A percentile compares a stretch with the other conserved stretches of the same genome.
Conservation (phyloP, 2,888 invertebrate species). For the Synergus umbraculus region DNA sequence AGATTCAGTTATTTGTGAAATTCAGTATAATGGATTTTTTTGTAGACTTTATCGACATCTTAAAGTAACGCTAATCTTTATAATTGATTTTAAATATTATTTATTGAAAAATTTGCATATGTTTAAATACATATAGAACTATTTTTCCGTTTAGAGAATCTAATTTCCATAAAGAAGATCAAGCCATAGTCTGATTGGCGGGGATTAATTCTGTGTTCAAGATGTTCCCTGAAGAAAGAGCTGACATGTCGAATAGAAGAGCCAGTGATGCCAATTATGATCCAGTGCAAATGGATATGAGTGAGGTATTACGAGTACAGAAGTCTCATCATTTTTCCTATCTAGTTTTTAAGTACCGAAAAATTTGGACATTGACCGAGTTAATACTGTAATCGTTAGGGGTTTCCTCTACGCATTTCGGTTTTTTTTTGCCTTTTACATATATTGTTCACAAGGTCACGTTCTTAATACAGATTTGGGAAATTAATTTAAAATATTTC, state of each 20-base stretch:
- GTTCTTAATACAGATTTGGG: background rate
- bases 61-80: too few species aligned
- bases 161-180: constrained; percentile 29
- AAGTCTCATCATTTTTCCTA: background rate
- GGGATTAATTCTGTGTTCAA: constrained; percentile 53
- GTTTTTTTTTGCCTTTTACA: background rate
- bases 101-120: background rate
- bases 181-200: constrained; percentile 21
- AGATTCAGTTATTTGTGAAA: too few species aligned
- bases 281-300: constrained; percentile 88
- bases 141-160: constrained; percentile 31
- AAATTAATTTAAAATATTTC: background rate
- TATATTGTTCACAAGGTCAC: background rate
- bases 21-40: too few species aligned
- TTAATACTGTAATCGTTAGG: constrained; percentile 54
- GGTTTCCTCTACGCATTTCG: constrained; percentile 25
- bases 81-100: too few species aligned
- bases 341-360: background rate
- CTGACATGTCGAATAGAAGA: constrained; percentile 42
- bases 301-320: constrained; percentile 80
- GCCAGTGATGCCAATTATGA: constrained; percentile 85
- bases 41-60: too few species aligned
- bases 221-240: constrained; percentile 60
- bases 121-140: constrained; percentile 4
- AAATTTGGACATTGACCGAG: constrained; percentile 56